Percentiles rank a stretch among this genome's conserved stretches.
phyloP scores from a whole-genome alignment of 2,888 invertebrate species.

The Sesia apiformis region DNA sequence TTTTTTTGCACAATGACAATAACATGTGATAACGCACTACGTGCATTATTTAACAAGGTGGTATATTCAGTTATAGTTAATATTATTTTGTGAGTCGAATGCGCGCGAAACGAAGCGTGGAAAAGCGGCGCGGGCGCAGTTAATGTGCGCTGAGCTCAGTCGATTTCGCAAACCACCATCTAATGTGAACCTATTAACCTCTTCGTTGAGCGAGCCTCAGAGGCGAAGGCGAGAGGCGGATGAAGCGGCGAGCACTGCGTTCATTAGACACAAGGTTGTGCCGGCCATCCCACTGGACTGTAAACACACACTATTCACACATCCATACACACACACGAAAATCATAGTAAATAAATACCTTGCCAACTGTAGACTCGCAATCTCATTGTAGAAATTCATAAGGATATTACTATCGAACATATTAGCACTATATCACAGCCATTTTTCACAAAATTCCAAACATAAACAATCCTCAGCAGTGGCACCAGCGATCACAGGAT shows the following conservation, averaged over 20 bases:
- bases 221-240: slow-evolving; percentile 71
- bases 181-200: slow-evolving; percentile 76
- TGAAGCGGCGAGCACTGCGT: slow-evolving; percentile 59
- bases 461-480: slow-evolving; percentile 55
- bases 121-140: slow-evolving; percentile 55
- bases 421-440: slow-evolving; percentile 72
- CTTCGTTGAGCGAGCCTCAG: slow-evolving; percentile 61
- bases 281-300: slow-evolving; percentile 41
- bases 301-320: slow-evolving; percentile 21
- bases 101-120: slow-evolving; percentile 61
- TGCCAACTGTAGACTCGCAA: slow-evolving; percentile 71
- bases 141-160: slow-evolving; percentile 38
- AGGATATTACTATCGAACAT: slow-evolving; percentile 69
- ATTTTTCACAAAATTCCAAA: slow-evolving; percentile 54
- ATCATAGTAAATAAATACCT: slow-evolving; percentile 65
- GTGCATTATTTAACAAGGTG: too few species aligned
- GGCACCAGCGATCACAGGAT: slow-evolving; percentile 65
- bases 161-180: slow-evolving; percentile 71
- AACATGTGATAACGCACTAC: too few species aligned
- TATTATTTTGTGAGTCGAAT: slow-evolving; percentile 25
- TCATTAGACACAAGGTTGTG: slow-evolving; percentile 71
- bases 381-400: slow-evolving; percentile 71
- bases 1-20: too few species aligned
- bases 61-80: too few species aligned
- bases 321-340: slow-evolving; percentile 7